Conservation (phyloP, 1,140 invertebrate genomes). For the Liolophura sinensis region DNA sequence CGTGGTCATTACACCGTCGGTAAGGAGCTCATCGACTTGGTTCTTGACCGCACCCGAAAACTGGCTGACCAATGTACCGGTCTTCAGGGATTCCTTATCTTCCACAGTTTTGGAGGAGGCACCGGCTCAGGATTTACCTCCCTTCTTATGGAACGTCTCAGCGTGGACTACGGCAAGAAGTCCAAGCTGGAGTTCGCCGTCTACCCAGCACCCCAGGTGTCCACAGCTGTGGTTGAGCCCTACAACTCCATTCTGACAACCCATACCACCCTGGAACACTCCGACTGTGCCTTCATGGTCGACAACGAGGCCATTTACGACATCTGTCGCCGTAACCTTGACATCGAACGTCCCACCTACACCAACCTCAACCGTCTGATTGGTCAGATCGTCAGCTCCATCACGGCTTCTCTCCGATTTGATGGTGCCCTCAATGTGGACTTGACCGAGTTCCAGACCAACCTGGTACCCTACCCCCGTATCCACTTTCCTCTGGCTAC, state of each 20-base stretch:
- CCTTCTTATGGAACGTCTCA: slow-evolving; percentile 82
- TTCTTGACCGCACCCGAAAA: slow-evolving; percentile 53
- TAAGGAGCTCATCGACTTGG: slow-evolving; percentile 49
- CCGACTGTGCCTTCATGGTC: slow-evolving; percentile 58
- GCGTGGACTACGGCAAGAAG: slow-evolving; percentile 59
- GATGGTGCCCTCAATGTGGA: slow-evolving; percentile 83
- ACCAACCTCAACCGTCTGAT: slow-evolving; percentile 78
- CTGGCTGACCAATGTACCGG: slow-evolving; percentile 73
- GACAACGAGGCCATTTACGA: slow-evolving; percentile 90
- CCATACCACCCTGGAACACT: slow-evolving; percentile 59
- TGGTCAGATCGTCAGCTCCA: slow-evolving; percentile 69
- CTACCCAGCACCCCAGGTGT: slow-evolving; percentile 76
- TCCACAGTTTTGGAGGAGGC: slow-evolving; percentile 71
- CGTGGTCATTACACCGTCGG: slow-evolving; percentile 51
- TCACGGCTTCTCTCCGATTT: slow-evolving; percentile 70
- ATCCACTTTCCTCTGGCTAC: slow-evolving; percentile 42
- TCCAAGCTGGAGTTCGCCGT: slow-evolving; percentile 37
- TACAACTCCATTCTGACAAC: slow-evolving; percentile 56
- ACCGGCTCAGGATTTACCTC: slow-evolving; percentile 86
- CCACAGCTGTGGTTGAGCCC: slow-evolving; percentile 58
- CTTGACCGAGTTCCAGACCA: slow-evolving; percentile 78
- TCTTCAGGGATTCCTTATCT: slow-evolving; percentile 70
- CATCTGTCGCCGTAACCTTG: slow-evolving; percentile 78
- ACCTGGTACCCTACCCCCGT: slow-evolving; percentile 40
- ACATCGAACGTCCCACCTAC: slow-evolving; percentile 71